Evolutionary conservation across 2,888 invertebrate genomes (phyloP), one percentile per base, ranked within the genome.

Genomic region (Diaphora mendica): DNA sequence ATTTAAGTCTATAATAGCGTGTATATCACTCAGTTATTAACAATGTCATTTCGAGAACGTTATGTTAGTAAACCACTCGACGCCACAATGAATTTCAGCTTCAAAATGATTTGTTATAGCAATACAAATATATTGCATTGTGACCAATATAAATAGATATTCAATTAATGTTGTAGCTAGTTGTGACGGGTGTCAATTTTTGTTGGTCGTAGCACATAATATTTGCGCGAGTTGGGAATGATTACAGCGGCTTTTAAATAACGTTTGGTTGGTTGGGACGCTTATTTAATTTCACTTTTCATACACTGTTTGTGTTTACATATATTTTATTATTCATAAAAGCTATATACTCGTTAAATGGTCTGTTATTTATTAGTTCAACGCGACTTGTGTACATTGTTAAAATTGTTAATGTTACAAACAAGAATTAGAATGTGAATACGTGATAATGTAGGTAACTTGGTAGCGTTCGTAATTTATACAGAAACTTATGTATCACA

Each of bases 81-180:
- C 71, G 62, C 83, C 78, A 74, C 82, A 84, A 83, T 84, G 84
- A 80, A 85, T 83, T 83, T 83, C 79, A 83, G 77, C 77, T 79
- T 77, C 82, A 77, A 83, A 80, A 84, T 85, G 77, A 85, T 83
- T 85, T 83, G 82, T 79, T 79, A 78, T 77, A 73, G 72, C 75
- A 77, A 75, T 78, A 79, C 85, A 84, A 83, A 82, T 81, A 80
- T 79, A 79, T 82, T 80, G 75, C 72, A 68, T 9, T n/a, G 17
- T 64, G 70, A 55, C 84, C 78, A 75, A 77, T 73, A 74, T 83
- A 85, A 79, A 77, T 72, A 77, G 80, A 72, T 68, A 68, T 39
- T 15, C 66, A 71, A 68, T 69, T 64, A 51, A 39, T 71, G 48
- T 48, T 66, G 72, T 72, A 39, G 48, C 73, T 79, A 30, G 67